Evolutionary conservation across 2,888 invertebrate genomes (phyloP), one percentile per base, ranked within the genome.

Genomic region (Julus scanicus): DNA sequence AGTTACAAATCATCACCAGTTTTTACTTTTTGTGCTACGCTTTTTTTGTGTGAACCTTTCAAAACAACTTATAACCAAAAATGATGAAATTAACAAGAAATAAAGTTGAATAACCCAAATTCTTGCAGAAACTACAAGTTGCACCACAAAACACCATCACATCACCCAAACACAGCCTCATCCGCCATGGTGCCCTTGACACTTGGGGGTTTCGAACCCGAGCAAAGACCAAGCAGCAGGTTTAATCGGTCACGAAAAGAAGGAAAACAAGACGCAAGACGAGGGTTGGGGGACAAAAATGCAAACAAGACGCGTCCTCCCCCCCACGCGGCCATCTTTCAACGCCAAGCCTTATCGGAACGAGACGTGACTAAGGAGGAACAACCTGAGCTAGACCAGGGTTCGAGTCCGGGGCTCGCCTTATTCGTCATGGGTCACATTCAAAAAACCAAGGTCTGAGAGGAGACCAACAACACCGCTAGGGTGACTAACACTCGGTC

Each of bases 161-260:
- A 15, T 53, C 2, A 11, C 11, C 9, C 15, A 53, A 53, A 53
- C 4, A 53, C 9, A 11, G 48, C 6, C 11, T 8, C 48, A n/a
- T 6, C 44, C 3, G 44, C 44, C 44, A 6, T 6, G 44, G 6
- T 44, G 6, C 44, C 44, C 44, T 44, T 44, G 44, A 15, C 1
- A 15, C 53, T n/a, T 6, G 3, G n/a, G 63, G n/a, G 63, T 63
- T 63, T n/a, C 5, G n/a, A 63, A 17, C 63, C 63, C 63, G 63
- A 63, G n/a, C 11, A 5, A 5, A 63, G 63, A 13, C 63, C 17
- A 15, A 63, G 15, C n/a, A 13, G 15, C 63, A 63, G 63, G 63
- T 63, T 63, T 63, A 63, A 63, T 63, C 63, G 63, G 63, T 63
- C 63, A 63, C n/a, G 63, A 63, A 63, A 63, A 63, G n/a, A 63